phyloP scores from a whole-genome alignment of 2,797 vertebrate species.

The Lithobates pipiens region DNA sequence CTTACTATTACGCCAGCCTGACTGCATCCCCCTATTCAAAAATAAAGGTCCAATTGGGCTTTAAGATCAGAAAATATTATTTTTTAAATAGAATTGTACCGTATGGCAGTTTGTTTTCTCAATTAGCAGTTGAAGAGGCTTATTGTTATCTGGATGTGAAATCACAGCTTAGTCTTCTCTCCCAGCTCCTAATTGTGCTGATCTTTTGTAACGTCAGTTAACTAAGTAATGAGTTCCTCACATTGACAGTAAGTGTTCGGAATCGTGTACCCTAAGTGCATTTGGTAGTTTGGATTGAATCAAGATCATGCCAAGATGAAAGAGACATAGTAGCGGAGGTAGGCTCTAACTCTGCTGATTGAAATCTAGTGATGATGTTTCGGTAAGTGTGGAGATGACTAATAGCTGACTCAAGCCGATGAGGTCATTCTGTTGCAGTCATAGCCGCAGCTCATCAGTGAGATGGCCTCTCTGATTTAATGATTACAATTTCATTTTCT shows the following conservation, averaged over 20 bases:
- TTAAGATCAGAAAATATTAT: too few relatives aligned
- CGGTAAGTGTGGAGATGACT: constrained; percentile 50
- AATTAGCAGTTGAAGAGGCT: not conserved
- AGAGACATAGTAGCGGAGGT: constrained; percentile 13
- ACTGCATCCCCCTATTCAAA: too few relatives aligned
- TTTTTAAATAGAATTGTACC: too few relatives aligned
- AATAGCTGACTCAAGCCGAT: constrained; percentile 52
- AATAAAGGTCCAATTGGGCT: too few relatives aligned
- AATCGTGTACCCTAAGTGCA: constrained; percentile 1
- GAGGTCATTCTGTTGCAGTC: constrained; percentile 49
- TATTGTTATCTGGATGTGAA: constrained; percentile 3
- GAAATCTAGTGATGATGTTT: constrained; percentile 37
- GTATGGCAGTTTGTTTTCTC: not conserved
- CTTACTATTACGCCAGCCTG: too few relatives aligned
- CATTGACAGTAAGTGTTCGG: constrained; percentile 35
- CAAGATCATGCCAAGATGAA: constrained; percentile 45
- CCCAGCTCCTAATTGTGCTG: not conserved
- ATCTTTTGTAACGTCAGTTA: constrained; percentile 11
- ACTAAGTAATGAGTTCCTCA: constrained; percentile 25
- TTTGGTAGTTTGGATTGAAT: constrained; percentile 22
- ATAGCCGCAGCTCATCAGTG: constrained; percentile 41
- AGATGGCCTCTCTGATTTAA: constrained; percentile 36
- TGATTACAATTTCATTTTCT: constrained; percentile 41
- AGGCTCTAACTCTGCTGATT: constrained; percentile 37
- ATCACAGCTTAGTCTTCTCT: not conserved